Evolutionary conservation across 92 coral and sea anemone genomes (phyloP).

Genomic region (Bergia puertoricense): DNA sequence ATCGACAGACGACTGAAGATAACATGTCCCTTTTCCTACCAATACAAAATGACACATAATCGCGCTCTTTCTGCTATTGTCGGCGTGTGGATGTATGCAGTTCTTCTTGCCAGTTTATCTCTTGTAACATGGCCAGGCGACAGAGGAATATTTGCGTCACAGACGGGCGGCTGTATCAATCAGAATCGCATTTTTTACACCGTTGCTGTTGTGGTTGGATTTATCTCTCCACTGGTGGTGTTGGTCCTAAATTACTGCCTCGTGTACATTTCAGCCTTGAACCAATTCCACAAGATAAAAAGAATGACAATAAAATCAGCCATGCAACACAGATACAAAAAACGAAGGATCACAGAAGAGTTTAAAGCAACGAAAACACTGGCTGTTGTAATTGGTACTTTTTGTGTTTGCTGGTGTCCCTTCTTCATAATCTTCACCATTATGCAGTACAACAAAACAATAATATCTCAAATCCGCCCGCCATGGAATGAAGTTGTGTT

Average conservation of each 20-base stretch:
- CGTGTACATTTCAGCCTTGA: constrained; percentile 76
- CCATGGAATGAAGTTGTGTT: constrained; percentile 10
- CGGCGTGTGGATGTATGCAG: constrained; percentile 82
- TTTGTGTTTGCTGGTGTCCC: constrained; percentile 52
- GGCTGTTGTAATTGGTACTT: constrained; percentile 50
- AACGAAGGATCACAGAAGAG: constrained; percentile 29
- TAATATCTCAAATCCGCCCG: neutral
- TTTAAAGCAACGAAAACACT: constrained; percentile 53
- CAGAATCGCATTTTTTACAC: constrained; percentile 81
- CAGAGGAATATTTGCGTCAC: constrained; percentile 20
- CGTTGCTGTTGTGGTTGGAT: constrained; percentile 83
- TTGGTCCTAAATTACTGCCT: constrained; percentile 71
- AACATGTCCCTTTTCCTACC: constrained; percentile 83
- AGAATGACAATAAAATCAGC: constrained; percentile 37
- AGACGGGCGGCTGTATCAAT: constrained; percentile 51
- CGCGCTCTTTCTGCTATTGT: constrained; percentile 71
- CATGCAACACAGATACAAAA: neutral
- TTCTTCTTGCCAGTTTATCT: constrained; percentile 65
- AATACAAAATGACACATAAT: constrained; percentile 57
- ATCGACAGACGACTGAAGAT: constrained; percentile 89
- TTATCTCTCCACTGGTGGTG: constrained; percentile 68
- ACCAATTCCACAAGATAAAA: constrained; percentile 82
- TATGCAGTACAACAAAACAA: constrained; percentile 11
- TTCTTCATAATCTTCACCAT: constrained; percentile 53
- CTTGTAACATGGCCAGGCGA: constrained; percentile 63